phyloP scores from a whole-genome alignment of 2,888 invertebrate species.

The Agrotis exclamationis region DNA sequence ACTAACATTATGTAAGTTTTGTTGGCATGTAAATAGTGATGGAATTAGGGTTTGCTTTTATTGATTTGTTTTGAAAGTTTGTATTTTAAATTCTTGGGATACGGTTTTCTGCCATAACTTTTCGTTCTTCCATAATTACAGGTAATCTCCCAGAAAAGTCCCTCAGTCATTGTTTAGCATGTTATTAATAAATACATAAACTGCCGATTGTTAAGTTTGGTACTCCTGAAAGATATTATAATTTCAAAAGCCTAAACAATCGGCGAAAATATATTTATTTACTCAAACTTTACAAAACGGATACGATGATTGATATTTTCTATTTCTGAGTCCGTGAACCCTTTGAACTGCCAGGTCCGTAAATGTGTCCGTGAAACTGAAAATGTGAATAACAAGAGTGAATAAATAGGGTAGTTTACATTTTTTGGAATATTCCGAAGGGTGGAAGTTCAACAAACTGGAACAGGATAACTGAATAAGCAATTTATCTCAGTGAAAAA shows the following conservation, averaged over 20 bases:
- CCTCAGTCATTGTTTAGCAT: not conserved
- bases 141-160: no score
- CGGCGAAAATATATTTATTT: constrained; percentile 3
- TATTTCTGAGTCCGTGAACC: constrained; percentile 14
- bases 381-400: constrained; percentile 29
- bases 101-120: no score
- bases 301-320: constrained; percentile 2
- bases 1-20: not conserved
- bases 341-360: constrained; percentile 16
- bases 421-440: not conserved
- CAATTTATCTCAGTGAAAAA: not conserved
- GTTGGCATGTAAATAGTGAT: not conserved
- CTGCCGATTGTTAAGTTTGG: not conserved
- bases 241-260: not conserved
- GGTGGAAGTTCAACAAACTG: constrained; percentile 31
- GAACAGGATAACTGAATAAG: not conserved
- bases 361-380: constrained; percentile 30
- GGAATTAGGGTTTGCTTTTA: no score
- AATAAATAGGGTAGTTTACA: not conserved
- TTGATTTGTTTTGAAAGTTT: no score
- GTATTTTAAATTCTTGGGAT: no score
- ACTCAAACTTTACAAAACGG: constrained; percentile 11
- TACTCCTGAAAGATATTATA: not conserved
- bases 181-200: not conserved
- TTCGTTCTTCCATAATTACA: no score